Evolutionary conservation across 2,888 invertebrate species (phyloP).

Genomic region (Siphlonurus alternatus): DNA sequence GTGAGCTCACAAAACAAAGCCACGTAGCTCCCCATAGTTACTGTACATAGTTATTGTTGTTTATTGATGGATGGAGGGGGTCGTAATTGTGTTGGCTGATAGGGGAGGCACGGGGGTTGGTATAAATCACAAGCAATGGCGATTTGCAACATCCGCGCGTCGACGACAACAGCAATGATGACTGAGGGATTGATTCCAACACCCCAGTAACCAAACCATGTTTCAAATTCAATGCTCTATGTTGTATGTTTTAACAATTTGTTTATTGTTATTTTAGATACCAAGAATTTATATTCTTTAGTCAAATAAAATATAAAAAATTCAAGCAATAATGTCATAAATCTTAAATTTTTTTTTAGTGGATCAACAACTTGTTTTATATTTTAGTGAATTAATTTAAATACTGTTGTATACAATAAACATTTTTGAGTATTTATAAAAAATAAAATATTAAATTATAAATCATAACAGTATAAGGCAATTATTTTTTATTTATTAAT

Average conservation of each 20-base stretch:
- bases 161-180: not conserved
- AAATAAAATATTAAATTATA: not conserved
- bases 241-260: not conserved
- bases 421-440: not conserved
- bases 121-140: not conserved
- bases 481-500: not conserved
- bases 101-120: not conserved
- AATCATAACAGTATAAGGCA: not conserved
- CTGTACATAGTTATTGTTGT: not conserved
- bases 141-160: not conserved
- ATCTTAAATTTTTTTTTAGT: not conserved
- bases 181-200: not conserved
- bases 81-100: not conserved
- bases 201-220: not conserved
- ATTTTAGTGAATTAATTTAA: no score
- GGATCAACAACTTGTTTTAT: no score
- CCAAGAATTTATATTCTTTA: no score
- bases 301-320: not conserved
- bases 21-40: no score
- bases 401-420: no score
- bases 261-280: not conserved
- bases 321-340: no score
- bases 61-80: not conserved
- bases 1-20: no score
- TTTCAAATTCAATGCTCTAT: not conserved